Evolutionary conservation across 2,888 invertebrate species (phyloP).

Genomic region (Agonopterix subpropinquella): DNA sequence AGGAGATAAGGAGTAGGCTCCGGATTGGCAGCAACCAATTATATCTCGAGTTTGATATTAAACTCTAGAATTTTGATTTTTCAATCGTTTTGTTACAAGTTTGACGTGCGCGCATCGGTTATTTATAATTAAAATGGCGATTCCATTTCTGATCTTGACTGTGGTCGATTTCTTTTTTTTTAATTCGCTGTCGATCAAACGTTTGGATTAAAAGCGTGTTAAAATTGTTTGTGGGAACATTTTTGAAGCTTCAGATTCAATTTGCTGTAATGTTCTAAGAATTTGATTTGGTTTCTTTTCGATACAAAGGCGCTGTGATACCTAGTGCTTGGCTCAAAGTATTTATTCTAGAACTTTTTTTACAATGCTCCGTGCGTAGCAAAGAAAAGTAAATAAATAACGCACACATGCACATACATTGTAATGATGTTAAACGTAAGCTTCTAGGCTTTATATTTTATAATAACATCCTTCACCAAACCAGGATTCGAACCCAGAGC

Average conservation of each 20-base stretch:
- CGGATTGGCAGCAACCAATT: constrained; percentile 63
- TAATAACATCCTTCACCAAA: no score
- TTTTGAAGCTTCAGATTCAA: neutral
- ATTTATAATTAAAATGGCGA: constrained; percentile 72
- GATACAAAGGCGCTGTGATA: no score
- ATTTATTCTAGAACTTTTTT: no score
- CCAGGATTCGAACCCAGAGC: no score
- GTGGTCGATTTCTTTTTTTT: constrained; percentile 25
- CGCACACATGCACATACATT: no score
- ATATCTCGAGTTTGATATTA: constrained; percentile 68
- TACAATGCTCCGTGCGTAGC: no score
- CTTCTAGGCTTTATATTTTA: no score
- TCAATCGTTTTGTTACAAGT: constrained; percentile 59
- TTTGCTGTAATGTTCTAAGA: no score
- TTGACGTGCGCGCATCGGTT: constrained; percentile 43
- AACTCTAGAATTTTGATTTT: constrained; percentile 67
- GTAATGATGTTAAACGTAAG: no score
- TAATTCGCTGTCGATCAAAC: constrained; percentile 61
- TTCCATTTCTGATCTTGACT: constrained; percentile 36
- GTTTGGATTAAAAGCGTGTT: constrained; percentile 28
- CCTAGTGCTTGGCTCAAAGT: no score
- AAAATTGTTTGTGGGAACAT: neutral
- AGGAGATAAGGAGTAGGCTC: constrained; percentile 25
- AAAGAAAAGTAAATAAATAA: no score
- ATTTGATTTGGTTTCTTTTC: no score